These are phyloP conservation scores for Alviniconcha strummeri DNA, from an alignment of 2,888 invertebrate genomes.

Conservation along the genomic window DNA sequence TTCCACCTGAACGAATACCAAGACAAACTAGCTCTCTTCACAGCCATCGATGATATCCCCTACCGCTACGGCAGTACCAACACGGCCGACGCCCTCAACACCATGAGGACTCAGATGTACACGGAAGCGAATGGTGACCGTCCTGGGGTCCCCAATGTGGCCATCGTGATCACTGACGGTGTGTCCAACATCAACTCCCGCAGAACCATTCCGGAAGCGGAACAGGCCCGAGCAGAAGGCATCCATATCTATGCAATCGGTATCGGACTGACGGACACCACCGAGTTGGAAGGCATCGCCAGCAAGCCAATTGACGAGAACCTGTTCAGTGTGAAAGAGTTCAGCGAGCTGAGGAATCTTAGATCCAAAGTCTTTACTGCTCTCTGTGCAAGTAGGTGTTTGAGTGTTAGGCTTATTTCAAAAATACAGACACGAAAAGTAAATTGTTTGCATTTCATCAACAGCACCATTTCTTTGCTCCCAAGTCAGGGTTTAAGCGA, in stretches of 20 bases:
- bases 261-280: slow-evolving; percentile 51
- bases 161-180: slow-evolving; percentile 68
- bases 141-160: slow-evolving; percentile 57
- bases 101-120: slow-evolving; percentile 60
- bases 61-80: slow-evolving; percentile 66
- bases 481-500: too few relatives aligned
- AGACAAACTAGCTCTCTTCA: slow-evolving; percentile 51
- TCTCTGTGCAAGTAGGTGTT: slow-evolving; percentile 35
- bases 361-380: slow-evolving; percentile 35
- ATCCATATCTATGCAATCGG: slow-evolving; percentile 60
- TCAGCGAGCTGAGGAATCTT: slow-evolving; percentile 41
- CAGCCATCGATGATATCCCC: slow-evolving; percentile 57
- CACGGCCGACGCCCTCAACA: slow-evolving; percentile 61
- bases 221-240: slow-evolving; percentile 46
- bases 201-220: slow-evolving; percentile 63
- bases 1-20: slow-evolving; percentile 59
- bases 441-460: too few relatives aligned
- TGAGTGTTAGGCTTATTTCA: too few relatives aligned
- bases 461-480: too few relatives aligned
- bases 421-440: too few relatives aligned
- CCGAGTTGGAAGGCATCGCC: slow-evolving; percentile 50
- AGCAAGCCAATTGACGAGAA: slow-evolving; percentile 42
- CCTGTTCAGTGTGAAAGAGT: slow-evolving; percentile 47
- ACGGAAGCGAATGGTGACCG: slow-evolving; percentile 61
- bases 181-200: slow-evolving; percentile 65